phyloP scores from a whole-genome alignment of 1,140 invertebrate species.

The Drosophila orena region DNA sequence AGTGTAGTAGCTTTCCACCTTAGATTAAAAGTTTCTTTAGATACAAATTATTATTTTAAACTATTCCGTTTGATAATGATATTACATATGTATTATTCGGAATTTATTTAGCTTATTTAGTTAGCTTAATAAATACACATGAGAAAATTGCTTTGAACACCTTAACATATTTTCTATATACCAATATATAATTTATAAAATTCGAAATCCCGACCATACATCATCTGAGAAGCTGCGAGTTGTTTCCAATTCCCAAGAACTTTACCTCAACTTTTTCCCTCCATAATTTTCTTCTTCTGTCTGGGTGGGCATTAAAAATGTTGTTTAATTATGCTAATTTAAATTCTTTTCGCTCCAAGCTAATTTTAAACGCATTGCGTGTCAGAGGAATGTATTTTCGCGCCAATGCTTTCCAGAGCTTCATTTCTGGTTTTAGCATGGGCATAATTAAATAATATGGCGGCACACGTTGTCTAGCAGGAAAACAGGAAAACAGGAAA shows the following conservation, averaged over 20 bases:
- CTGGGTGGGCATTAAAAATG: background rate
- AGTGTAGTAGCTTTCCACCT: background rate
- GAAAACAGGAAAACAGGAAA: slow-evolving; percentile 11
- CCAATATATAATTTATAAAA: no score
- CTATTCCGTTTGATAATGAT: no score
- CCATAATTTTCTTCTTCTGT: background rate
- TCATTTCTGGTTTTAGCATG: background rate
- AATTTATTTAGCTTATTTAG: no score
- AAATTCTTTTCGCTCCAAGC: slow-evolving; percentile 16
- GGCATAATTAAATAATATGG: slow-evolving; percentile 56
- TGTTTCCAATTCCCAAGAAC: no score
- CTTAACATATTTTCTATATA: no score
- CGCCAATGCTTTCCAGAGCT: slow-evolving; percentile 10
- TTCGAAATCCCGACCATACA: no score
- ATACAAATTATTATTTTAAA: no score
- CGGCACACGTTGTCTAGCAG: slow-evolving; percentile 18
- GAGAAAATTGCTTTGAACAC: no score
- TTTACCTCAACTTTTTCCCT: background rate
- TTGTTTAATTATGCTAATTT: slow-evolving; percentile 20
- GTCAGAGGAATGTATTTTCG: slow-evolving; percentile 27
- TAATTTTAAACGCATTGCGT: slow-evolving; percentile 27
- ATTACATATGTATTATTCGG: no score
- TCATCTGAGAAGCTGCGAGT: background rate
- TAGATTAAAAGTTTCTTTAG: background rate
- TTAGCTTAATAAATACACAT: background rate